phyloP scores from a whole-genome alignment of 2,797 vertebrate species.

The Pipistrellus pipistrellus region DNA sequence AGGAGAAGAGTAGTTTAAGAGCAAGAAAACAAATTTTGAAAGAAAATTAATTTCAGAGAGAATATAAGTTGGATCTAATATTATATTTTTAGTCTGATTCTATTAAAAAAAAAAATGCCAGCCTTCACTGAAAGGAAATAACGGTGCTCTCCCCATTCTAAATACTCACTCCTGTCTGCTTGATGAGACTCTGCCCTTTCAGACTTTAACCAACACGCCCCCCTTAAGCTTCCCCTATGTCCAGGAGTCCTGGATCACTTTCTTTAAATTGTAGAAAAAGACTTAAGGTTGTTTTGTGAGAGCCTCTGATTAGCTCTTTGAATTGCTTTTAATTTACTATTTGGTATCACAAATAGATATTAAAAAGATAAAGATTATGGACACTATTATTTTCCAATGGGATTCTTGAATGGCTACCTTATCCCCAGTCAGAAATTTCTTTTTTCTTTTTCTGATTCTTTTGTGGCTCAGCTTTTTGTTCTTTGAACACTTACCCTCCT shows the following conservation, averaged over 20 bases:
- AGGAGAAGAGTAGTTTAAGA: neutral
- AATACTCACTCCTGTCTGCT: neutral
- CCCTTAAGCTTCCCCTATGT: neutral
- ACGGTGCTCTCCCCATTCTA: neutral
- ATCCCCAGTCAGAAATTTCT: neutral
- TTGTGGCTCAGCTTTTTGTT: neutral
- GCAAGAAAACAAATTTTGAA: constrained; percentile 42
- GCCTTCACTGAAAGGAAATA: neutral
- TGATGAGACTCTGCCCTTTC: neutral
- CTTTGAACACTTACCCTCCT: constrained; percentile 26
- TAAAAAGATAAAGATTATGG: constrained; percentile 34
- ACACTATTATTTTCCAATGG: neutral
- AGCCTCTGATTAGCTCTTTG: constrained; percentile 3
- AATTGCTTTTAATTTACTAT: neutral
- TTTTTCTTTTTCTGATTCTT: neutral
- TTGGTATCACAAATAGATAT: neutral
- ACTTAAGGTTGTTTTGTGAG: neutral
- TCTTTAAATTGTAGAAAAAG: neutral
- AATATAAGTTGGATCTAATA: neutral
- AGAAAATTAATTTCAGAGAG: constrained; percentile 5
- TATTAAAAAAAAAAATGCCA: neutral
- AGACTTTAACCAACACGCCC: neutral
- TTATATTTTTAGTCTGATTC: neutral
- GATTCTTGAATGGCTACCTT: constrained; percentile 3
- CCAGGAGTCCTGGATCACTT: neutral